Percentiles rank a stretch among this genome's conserved stretches.
These are phyloP conservation scores for Metopolophium dirhodum DNA, from an alignment of 1,140 invertebrate genomes.

Conservation along the genomic window DNA sequence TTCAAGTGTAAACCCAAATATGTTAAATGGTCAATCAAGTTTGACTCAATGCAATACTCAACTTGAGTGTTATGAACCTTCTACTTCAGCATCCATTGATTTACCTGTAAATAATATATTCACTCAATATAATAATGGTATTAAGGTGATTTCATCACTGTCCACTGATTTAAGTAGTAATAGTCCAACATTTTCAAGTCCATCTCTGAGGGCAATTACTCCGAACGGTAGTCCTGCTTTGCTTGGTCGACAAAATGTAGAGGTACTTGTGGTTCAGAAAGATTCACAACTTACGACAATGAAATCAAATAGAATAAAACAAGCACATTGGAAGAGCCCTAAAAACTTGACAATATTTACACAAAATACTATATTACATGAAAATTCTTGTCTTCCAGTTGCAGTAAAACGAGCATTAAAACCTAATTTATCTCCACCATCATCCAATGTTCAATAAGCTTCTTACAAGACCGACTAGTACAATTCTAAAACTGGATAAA, in stretches of 20 bases:
- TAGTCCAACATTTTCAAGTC: background rate
- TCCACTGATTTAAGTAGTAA: background rate
- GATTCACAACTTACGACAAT: background rate
- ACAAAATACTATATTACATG: fast-evolving
- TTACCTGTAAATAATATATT: background rate
- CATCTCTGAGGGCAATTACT: background rate
- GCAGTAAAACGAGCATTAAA: background rate
- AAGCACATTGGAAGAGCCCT: background rate
- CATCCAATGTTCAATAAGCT: background rate
- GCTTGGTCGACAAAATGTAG: background rate
- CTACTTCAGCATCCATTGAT: background rate
- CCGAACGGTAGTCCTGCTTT: background rate
- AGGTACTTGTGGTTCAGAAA: background rate
- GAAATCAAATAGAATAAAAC: background rate
- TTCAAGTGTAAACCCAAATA: too few species aligned
- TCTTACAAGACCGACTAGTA: background rate
- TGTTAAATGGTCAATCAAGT: too few species aligned
- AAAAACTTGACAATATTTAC: fast-evolving
- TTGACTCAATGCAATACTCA: too few species aligned
- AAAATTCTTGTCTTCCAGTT: background rate
- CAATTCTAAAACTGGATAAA: background rate
- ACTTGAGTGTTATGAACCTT: background rate
- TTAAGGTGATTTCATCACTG: background rate
- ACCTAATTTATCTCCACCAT: background rate
- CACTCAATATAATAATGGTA: background rate